Base-by-base conservation (phyloP, 2,113 vertebrate species). In the Cephalopholis sonnerati region DNA sequence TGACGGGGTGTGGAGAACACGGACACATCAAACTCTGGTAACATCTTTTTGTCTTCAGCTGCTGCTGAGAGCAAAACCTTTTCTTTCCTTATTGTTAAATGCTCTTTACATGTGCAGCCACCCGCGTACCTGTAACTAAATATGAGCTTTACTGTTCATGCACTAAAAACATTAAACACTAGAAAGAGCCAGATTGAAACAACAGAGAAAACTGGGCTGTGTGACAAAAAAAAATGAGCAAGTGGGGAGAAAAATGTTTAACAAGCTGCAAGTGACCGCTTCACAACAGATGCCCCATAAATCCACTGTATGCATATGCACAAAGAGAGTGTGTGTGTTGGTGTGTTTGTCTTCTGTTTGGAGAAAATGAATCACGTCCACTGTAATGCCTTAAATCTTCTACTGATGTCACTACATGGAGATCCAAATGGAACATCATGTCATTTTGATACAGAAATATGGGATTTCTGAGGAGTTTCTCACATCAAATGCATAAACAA, bases 311-410 rank as follows among this genome's bases (percentile, higher is more conserved):
- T 53, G 10, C 41, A 66, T 6, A 50, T 6, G 59, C 32, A 29
- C 11, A 39, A 17, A 64, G 39, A n/a, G 71, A 22, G 79, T 58
- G 12, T 51, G 13, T 75, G 50, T 20, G 11, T 54, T 55, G 44
- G 68, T 69, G 20, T 20, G n/a, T 73, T 58, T 63, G 27, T 63
- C 17, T 29, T 41, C 58, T 59, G 59, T 61, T 76, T 3, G 50
- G 51, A 39, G 51, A 61, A 73, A 87, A 68, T 74, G 41, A 77
- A 53, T 79, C 69, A 81, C 24, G 9, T 69, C 57, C 36, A 46
- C 61, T 73, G 55, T 63, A 81, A 74, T 48, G n/a, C 77, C 12
- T 51, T 58, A 36, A 73, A 64, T 73, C 67, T 72, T 61, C 80
- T n/a, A 58, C 68, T 74, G 74, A 58, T 68, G 63, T 74, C 63